phyloP scores from a whole-genome alignment of 2,888 invertebrate genomes.

The Clitarchus hookeri region DNA sequence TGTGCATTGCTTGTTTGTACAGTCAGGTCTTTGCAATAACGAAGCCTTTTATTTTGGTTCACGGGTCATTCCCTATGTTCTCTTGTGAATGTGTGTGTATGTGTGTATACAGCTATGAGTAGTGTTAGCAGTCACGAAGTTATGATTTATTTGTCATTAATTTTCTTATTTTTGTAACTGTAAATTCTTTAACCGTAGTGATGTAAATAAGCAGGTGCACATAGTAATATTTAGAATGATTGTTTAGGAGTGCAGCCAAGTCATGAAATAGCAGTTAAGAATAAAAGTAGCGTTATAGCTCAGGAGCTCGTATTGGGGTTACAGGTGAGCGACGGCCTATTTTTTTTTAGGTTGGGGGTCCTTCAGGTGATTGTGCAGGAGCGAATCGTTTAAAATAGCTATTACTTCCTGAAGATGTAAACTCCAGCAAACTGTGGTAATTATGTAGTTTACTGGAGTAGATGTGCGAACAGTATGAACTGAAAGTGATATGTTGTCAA shows the following conservation, averaged over 20 bases:
- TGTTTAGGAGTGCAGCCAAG: background rate
- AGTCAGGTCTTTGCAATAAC: background rate
- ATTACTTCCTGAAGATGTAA: too few relatives aligned
- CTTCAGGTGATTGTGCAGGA: too few relatives aligned
- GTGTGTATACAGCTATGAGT: background rate
- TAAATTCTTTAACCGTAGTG: background rate
- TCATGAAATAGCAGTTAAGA: too few relatives aligned
- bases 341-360: too few relatives aligned
- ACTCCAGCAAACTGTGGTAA: too few relatives aligned
- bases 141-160: background rate
- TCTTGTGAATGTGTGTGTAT: background rate
- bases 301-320: too few relatives aligned
- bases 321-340: too few relatives aligned
- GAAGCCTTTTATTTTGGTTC: background rate
- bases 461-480: too few relatives aligned
- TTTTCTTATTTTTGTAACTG: background rate
- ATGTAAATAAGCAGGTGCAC: background rate
- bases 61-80: background rate
- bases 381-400: too few relatives aligned
- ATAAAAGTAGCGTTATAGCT: too few relatives aligned
- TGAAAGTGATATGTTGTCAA: too few relatives aligned
- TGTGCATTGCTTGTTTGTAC: background rate
- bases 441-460: too few relatives aligned
- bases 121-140: background rate
- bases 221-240: background rate